These are phyloP conservation scores for Sminthurinus aureus DNA, from an alignment of 2,888 invertebrate species.

Conservation along the genomic window DNA sequence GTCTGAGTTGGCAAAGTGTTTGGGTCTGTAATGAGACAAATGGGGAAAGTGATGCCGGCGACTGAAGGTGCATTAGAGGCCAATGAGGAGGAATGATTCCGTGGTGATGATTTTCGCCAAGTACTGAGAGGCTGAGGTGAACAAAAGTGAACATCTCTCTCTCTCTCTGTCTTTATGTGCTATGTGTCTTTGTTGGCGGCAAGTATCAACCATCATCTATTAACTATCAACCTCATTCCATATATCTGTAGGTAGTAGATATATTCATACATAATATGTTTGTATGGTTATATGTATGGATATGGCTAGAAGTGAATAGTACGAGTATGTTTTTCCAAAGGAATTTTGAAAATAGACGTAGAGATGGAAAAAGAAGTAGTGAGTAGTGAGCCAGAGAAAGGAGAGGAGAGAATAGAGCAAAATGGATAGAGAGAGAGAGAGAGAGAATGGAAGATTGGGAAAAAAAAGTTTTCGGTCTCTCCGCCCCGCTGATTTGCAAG, in stretches of 20 bases:
- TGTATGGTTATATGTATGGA: neutral
- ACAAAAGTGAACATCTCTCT: slow-evolving; percentile 45
- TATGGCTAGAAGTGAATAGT: neutral
- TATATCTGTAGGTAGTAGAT: neutral
- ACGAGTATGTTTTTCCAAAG: slow-evolving; percentile 11
- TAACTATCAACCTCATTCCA: neutral
- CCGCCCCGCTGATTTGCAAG: slow-evolving; percentile 57
- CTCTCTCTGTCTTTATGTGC: neutral
- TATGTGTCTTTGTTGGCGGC: slow-evolving; percentile 11
- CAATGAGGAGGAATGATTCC: slow-evolving; percentile 51
- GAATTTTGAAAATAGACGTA: slow-evolving; percentile 12
- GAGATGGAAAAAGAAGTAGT: slow-evolving; percentile 3
- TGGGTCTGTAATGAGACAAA: slow-evolving; percentile 53
- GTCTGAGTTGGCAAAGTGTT: slow-evolving; percentile 37
- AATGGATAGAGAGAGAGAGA: slow-evolving; percentile 29
- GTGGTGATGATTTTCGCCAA: slow-evolving; percentile 39
- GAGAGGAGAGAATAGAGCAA: slow-evolving; percentile 1
- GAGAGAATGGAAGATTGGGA: slow-evolving; percentile 38
- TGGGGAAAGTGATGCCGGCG: slow-evolving; percentile 46
- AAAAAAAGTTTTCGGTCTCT: slow-evolving; percentile 54
- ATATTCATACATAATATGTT: neutral
- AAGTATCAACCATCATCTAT: neutral
- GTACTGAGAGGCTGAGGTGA: slow-evolving; percentile 34
- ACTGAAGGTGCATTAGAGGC: slow-evolving; percentile 48
- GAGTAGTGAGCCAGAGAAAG: slow-evolving; percentile 26